A percentile compares a stretch with the other conserved stretches of the same genome.
phyloP scores from a whole-genome alignment of 1,140 invertebrate species.

The Ericerus pela region DNA sequence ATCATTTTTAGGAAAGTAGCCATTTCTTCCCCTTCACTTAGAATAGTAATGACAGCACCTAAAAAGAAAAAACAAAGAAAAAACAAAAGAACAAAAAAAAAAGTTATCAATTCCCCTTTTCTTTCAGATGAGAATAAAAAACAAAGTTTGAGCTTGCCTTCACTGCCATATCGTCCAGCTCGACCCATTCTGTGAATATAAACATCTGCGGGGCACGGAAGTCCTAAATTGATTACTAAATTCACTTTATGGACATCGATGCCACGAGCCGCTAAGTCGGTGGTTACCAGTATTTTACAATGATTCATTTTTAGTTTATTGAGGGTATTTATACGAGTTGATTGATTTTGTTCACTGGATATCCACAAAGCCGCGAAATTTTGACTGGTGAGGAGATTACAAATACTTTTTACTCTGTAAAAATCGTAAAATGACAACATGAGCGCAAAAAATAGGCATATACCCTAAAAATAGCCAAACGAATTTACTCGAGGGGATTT shows the following conservation, averaged over 20 bases:
- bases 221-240: slow-evolving; percentile 83
- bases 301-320: slow-evolving; percentile 41
- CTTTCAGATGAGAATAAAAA: background rate
- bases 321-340: slow-evolving; percentile 55
- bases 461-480: background rate
- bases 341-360: slow-evolving; percentile 59
- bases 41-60: slow-evolving; percentile 15
- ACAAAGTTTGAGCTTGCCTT: slow-evolving; percentile 34
- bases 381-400: slow-evolving; percentile 46
- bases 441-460: background rate
- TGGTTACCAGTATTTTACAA: slow-evolving; percentile 72
- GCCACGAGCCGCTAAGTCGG: slow-evolving; percentile 71
- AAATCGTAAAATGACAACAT: slow-evolving; percentile 9
- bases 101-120: background rate
- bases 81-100: background rate
- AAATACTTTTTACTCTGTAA: slow-evolving; percentile 48
- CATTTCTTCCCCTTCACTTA: slow-evolving; percentile 15
- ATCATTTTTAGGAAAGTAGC: slow-evolving; percentile 10
- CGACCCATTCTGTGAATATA: slow-evolving; percentile 93
- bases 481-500: no score
- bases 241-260: slow-evolving; percentile 88
- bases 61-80: background rate
- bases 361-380: slow-evolving; percentile 60
- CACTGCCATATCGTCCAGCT: slow-evolving; percentile 75
- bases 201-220: slow-evolving; percentile 63